Evolutionary conservation across 2,888 invertebrate species (phyloP).

Genomic region (Corbicula japonica): DNA sequence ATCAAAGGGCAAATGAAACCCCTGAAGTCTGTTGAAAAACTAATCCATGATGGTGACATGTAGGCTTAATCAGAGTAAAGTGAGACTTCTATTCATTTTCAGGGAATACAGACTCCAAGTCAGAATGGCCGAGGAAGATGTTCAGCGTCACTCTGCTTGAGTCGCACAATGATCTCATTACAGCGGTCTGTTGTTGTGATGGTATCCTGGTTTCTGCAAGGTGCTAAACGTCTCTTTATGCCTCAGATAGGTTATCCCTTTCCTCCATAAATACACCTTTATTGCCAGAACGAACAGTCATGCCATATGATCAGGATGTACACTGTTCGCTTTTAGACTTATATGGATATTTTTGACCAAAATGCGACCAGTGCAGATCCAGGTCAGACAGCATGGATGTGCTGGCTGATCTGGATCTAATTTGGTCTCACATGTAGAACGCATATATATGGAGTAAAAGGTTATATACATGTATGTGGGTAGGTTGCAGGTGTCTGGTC

Average conservation of each 20-base stretch:
- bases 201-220: constrained; percentile 78
- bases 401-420: too few species aligned
- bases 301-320: neutral
- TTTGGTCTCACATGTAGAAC: too few species aligned
- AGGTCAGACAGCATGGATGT: too few species aligned
- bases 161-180: constrained; percentile 82
- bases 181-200: constrained; percentile 72
- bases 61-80: too few species aligned
- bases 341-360: too few species aligned
- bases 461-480: neutral
- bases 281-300: neutral
- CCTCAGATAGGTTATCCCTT: neutral
- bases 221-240: constrained; percentile 51
- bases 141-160: constrained; percentile 65
- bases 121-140: constrained; percentile 43
- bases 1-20: too few species aligned
- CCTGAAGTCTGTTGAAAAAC: too few species aligned
- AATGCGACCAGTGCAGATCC: too few species aligned
- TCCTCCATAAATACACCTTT: too few species aligned
- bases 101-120: neutral
- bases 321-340: too few species aligned
- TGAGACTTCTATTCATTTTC: neutral
- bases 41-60: too few species aligned
- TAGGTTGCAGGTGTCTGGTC: neutral
- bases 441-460: too few species aligned